phyloP scores from a whole-genome alignment of 2,113 vertebrate species.

The Solea senegalensis region DNA sequence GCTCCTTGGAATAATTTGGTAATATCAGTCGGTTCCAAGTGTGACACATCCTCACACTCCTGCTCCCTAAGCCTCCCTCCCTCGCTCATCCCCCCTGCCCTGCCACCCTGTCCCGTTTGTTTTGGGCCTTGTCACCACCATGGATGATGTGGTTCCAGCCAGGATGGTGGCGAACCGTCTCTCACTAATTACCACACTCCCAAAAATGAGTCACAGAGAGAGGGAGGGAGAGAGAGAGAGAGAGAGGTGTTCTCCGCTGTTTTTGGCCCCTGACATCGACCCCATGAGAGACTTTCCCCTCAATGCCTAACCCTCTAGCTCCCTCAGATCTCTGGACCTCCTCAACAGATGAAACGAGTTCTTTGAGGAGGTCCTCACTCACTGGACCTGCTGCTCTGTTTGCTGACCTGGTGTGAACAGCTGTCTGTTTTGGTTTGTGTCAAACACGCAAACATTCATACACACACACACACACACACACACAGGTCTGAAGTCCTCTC shows the following conservation, averaged over 20 bases:
- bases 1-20: conserved; percentile 72
- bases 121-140: conserved; percentile 79
- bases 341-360: conserved; percentile 78
- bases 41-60: conserved; percentile 67
- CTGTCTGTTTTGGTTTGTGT: conserved; percentile 69
- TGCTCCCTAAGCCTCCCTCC: conserved; percentile 13
- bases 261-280: conserved; percentile 70
- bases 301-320: conserved; percentile 28
- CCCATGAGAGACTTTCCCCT: conserved; percentile 58
- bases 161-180: conserved; percentile 78
- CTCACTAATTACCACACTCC: conserved; percentile 76
- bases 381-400: conserved; percentile 51
- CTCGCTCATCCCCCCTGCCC: conserved; percentile 10
- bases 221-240: conserved; percentile 30
- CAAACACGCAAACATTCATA: conserved; percentile 57
- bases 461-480: neutral
- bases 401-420: conserved; percentile 61
- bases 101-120: conserved; percentile 72
- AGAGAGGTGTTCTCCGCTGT: conserved; percentile 64
- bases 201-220: conserved; percentile 60
- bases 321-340: conserved; percentile 79
- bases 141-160: conserved; percentile 75
- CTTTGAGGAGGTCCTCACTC: conserved; percentile 63
- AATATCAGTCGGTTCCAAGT: conserved; percentile 76
- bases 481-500: conserved; percentile 41